These are phyloP conservation scores for Acronicta leporina DNA, from an alignment of 2,888 invertebrate species.

Conservation along the genomic window DNA sequence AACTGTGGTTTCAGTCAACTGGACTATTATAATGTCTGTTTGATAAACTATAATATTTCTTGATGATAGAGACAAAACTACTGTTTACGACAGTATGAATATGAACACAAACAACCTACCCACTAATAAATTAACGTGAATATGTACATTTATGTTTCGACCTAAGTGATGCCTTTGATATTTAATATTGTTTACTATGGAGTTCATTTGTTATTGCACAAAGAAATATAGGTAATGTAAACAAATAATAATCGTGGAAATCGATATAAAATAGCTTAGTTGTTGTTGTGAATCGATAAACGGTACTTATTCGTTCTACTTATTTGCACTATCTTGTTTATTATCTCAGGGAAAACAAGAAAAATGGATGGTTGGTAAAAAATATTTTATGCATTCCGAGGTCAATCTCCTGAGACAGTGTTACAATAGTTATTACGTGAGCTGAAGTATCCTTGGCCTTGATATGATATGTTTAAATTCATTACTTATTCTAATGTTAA, in stretches of 20 bases:
- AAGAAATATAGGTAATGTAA: constrained; percentile 14
- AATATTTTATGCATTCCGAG: not conserved
- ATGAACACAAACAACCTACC: not conserved
- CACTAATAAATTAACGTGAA: too few species aligned
- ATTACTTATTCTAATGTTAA: too few species aligned
- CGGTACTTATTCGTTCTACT: not conserved
- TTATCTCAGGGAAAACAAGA: constrained; percentile 24
- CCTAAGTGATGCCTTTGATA: not conserved
- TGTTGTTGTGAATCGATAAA: not conserved
- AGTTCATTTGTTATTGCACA: constrained; percentile 1
- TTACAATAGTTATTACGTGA: not conserved
- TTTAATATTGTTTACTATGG: constrained; percentile 2
- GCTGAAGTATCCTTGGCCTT: constrained; percentile 1
- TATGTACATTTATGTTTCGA: constrained; percentile 6
- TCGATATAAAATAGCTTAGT: constrained; percentile 14
- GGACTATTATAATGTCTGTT: too few species aligned
- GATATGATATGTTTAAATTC: not conserved
- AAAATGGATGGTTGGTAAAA: constrained; percentile 9
- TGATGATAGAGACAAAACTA: too few species aligned
- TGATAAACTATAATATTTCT: too few species aligned
- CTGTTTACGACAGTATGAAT: not conserved
- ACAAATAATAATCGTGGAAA: constrained; percentile 11
- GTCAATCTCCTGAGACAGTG: not conserved
- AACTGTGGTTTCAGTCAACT: too few species aligned
- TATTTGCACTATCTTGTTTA: not conserved